Conservation (phyloP, 2,888 invertebrate genomes). For the Acrobasis suavella region DNA sequence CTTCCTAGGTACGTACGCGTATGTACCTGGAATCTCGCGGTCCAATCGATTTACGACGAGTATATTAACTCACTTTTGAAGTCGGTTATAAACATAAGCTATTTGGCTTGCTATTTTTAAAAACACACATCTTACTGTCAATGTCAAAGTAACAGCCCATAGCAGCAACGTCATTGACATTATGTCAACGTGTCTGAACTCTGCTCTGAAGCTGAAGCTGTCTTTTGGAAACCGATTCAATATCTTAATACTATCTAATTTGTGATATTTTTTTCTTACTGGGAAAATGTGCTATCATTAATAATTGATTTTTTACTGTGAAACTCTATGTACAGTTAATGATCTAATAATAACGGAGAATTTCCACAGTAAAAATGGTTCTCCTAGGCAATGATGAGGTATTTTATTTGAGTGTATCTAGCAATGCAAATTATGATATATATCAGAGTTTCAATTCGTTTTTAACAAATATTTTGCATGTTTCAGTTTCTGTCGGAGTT, state of each 20-base stretch:
- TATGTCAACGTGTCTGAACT: conserved; percentile 19
- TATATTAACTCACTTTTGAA: no score
- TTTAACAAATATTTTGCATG: conserved; percentile 29
- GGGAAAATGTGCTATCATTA: conserved; percentile 4
- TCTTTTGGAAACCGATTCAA: neutral
- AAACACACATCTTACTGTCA: neutral
- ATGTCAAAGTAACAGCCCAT: conserved; percentile 7
- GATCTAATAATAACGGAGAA: neutral
- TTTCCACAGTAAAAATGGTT: conserved; percentile 79
- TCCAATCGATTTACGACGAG: no score
- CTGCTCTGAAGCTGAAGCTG: no score
- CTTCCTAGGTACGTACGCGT: no score
- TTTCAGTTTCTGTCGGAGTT: conserved; percentile 92
- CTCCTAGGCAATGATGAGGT: conserved; percentile 86
- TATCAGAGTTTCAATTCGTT: conserved; percentile 13
- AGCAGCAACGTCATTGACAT: conserved; percentile 13
- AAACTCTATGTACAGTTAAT: neutral
- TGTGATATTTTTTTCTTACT: no score
- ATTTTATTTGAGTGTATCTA: conserved; percentile 36
- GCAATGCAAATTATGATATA: neutral
- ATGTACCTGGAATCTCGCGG: no score
- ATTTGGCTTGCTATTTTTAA: neutral
- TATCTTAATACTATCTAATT: neutral
- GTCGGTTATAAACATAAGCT: no score
- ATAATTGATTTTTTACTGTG: neutral